Percentiles rank a stretch among this genome's conserved stretches.
phyloP scores from a whole-genome alignment of 2,797 vertebrate species.

The Sebastes matsubarae region DNA sequence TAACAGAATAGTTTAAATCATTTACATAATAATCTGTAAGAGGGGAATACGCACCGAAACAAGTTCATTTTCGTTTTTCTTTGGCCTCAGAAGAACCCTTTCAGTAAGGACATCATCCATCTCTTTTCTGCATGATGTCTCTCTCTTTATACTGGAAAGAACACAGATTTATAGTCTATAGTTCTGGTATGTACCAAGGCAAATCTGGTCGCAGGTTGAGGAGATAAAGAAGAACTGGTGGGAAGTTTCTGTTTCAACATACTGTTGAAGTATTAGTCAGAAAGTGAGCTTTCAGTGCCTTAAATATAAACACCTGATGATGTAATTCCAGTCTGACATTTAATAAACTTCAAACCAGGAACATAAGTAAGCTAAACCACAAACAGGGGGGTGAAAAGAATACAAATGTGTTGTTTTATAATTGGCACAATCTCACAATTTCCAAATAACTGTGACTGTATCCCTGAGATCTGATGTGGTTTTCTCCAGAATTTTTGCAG shows the following conservation, averaged over 20 bases:
- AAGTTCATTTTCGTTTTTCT: not conserved
- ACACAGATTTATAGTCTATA: conserved; percentile 1
- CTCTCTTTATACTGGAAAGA: not conserved
- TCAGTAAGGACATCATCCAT: not conserved
- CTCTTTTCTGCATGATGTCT: not conserved
- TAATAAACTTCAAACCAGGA: not conserved
- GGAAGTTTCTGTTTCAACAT: not conserved
- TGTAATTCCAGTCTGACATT: not conserved
- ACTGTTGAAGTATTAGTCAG: not conserved
- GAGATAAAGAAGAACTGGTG: not conserved
- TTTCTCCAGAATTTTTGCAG: not conserved
- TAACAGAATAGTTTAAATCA: not conserved
- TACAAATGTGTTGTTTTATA: not conserved
- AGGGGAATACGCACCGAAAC: not conserved
- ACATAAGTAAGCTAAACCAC: not conserved
- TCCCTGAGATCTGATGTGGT: not conserved
- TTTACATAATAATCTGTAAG: not conserved
- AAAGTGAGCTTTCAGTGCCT: not conserved
- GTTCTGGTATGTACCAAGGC: not conserved
- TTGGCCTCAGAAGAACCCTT: not conserved
- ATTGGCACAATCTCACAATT: not conserved
- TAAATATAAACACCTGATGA: not conserved
- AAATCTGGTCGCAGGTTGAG: conserved; percentile 10
- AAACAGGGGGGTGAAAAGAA: not conserved
- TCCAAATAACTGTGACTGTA: not conserved